Conservation (phyloP, 2,888 invertebrate species). For the Thecocarcelia acutangulata region DNA sequence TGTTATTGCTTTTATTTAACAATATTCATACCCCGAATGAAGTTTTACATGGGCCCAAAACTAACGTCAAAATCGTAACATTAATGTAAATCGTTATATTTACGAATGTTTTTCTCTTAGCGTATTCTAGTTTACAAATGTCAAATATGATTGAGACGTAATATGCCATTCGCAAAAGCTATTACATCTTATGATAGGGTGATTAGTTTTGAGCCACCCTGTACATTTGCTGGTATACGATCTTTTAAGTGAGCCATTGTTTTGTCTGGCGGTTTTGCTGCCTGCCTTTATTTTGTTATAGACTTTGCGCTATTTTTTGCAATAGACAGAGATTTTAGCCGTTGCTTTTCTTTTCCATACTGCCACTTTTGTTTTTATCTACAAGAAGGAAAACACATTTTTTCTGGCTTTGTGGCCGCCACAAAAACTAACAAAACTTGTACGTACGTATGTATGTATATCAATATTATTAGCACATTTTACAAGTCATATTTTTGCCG, state of each 20-base stretch:
- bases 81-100: no score
- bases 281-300: constrained; percentile 12
- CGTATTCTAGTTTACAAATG: no score
- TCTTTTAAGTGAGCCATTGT: constrained; percentile 51
- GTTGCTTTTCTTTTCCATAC: constrained; percentile 18
- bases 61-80: no score
- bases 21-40: no score
- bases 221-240: neutral
- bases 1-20: no score
- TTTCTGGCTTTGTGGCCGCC: constrained; percentile 38
- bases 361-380: constrained; percentile 13
- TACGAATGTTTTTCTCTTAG: no score
- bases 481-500: constrained; percentile 66
- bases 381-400: neutral
- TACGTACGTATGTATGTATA: no score
- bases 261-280: constrained; percentile 12
- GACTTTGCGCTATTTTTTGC: constrained; percentile 55
- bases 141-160: no score
- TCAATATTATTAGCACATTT: constrained; percentile 25
- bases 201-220: no score
- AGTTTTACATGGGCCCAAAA: no score
- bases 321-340: neutral
- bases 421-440: constrained; percentile 30
- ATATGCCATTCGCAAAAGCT: no score
- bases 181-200: no score